A percentile compares a stretch with the other conserved stretches of the same genome.
phyloP scores from a whole-genome alignment of 2,113 vertebrate species.

The Erythrolamprus reginae region DNA sequence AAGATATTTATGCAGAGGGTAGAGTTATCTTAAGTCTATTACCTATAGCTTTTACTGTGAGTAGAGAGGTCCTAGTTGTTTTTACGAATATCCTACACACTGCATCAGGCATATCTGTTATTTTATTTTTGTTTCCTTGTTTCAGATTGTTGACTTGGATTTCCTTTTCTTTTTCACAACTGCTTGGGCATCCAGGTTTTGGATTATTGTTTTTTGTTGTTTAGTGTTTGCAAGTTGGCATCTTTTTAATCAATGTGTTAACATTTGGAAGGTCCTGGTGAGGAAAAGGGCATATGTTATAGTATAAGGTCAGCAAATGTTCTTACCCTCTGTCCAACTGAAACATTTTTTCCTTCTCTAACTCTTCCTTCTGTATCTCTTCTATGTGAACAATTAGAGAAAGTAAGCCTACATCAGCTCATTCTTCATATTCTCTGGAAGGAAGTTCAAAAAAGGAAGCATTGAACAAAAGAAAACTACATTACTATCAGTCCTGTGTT shows the following conservation, averaged over 20 bases:
- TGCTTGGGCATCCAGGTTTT: not conserved
- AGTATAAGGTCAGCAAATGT: constrained; percentile 28
- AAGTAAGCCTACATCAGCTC: not conserved
- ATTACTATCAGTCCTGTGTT: not conserved
- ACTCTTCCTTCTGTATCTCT: not conserved
- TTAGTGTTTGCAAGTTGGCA: constrained; percentile 1
- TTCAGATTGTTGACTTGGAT: not conserved
- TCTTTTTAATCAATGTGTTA: not conserved
- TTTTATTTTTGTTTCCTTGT: not conserved
- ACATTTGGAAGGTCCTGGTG: constrained; percentile 6
- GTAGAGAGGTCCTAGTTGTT: not conserved
- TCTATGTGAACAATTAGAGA: constrained; percentile 7
- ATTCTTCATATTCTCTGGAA: constrained; percentile 10
- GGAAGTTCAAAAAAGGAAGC: not conserved
- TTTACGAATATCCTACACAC: not conserved
- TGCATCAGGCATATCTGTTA: not conserved
- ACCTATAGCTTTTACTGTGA: not conserved
- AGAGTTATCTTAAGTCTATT: not conserved
- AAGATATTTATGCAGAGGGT: not conserved
- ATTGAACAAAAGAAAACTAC: not conserved
- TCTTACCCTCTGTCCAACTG: constrained; percentile 20
- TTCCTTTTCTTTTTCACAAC: not conserved
- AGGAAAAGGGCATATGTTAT: constrained; percentile 12
- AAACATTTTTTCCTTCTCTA: not conserved
- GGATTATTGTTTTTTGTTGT: not conserved